These are phyloP conservation scores for Sebastes flavidus DNA, from an alignment of 2,797 vertebrate species.

Conservation along the genomic window DNA sequence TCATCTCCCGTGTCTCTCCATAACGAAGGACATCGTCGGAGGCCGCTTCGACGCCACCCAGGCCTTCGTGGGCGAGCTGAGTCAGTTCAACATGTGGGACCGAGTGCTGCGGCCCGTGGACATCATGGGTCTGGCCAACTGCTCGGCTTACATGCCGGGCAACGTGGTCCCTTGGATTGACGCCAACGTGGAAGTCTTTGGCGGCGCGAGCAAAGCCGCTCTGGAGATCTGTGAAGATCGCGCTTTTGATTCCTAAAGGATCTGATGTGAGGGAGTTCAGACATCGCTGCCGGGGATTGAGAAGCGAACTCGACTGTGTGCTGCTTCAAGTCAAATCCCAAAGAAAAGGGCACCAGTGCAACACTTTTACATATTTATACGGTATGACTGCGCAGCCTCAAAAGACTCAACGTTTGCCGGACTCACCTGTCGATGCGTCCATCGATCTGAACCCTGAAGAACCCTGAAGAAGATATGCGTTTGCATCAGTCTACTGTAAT, in stretches of 20 bases:
- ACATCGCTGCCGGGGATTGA: slow-evolving; percentile 3
- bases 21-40: slow-evolving; percentile 91
- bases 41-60: slow-evolving; percentile 97
- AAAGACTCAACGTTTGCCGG: slow-evolving; percentile 29
- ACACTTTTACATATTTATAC: slow-evolving; percentile 49
- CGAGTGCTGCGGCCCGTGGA: slow-evolving; percentile 91
- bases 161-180: slow-evolving; percentile 97
- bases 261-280: neutral
- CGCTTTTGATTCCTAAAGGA: slow-evolving; percentile 91
- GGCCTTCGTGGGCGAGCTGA: slow-evolving; percentile 97
- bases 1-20: slow-evolving; percentile 15
- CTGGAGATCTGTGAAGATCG: slow-evolving; percentile 96
- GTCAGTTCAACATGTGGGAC: slow-evolving; percentile 99
- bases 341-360: slow-evolving; percentile 43
- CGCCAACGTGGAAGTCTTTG: slow-evolving; percentile 93
- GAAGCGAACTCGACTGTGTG: slow-evolving; percentile 51
- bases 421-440: slow-evolving; percentile 33
- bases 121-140: slow-evolving; percentile 95
- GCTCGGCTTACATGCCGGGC: slow-evolving; percentile 96
- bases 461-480: slow-evolving; percentile 40
- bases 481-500: slow-evolving; percentile 54
- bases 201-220: slow-evolving; percentile 92
- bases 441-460: slow-evolving; percentile 33
- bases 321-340: slow-evolving; percentile 54
- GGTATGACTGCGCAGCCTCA: slow-evolving; percentile 27